phyloP scores from a whole-genome alignment of 2,797 vertebrate species.

The Sitta carolinensis region DNA sequence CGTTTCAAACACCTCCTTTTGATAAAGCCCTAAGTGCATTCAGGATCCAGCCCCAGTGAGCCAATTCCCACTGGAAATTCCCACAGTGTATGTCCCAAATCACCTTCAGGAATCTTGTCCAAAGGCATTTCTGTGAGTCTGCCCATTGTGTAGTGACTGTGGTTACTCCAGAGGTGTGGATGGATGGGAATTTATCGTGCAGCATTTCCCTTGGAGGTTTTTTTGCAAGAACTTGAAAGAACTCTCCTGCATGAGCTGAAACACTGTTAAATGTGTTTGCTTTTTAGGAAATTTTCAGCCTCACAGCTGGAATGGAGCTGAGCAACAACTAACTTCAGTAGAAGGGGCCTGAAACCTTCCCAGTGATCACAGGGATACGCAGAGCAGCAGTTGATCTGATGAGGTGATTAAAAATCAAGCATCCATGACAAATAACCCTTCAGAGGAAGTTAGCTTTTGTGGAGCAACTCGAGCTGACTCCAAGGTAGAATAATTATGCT shows the following conservation, averaged over 20 bases:
- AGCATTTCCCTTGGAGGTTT: not conserved
- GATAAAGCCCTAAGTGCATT: not conserved
- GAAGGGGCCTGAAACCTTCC: not conserved
- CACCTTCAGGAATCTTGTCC: not conserved
- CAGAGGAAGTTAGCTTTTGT: conserved; percentile 51
- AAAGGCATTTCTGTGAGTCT: not conserved
- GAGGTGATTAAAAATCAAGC: conserved; percentile 63
- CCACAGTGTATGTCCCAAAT: not conserved
- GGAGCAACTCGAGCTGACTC: conserved; percentile 50
- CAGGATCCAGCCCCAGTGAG: not conserved
- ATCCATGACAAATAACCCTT: conserved; percentile 58
- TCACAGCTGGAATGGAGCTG: not conserved
- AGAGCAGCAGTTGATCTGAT: conserved; percentile 48
- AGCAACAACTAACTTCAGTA: not conserved
- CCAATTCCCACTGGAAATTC: not conserved
- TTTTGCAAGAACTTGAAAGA: not conserved
- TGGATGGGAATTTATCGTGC: not conserved
- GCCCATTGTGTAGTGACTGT: not conserved
- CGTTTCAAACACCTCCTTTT: not conserved
- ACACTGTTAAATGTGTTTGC: not conserved
- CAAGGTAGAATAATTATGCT: conserved; percentile 47
- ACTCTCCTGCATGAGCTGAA: not conserved
- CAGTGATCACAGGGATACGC: conserved; percentile 5
- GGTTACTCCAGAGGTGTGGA: not conserved
- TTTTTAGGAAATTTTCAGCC: not conserved